Evolutionary conservation across 2,113 vertebrate species (phyloP).

Genomic region (Emydura subglobosa): DNA sequence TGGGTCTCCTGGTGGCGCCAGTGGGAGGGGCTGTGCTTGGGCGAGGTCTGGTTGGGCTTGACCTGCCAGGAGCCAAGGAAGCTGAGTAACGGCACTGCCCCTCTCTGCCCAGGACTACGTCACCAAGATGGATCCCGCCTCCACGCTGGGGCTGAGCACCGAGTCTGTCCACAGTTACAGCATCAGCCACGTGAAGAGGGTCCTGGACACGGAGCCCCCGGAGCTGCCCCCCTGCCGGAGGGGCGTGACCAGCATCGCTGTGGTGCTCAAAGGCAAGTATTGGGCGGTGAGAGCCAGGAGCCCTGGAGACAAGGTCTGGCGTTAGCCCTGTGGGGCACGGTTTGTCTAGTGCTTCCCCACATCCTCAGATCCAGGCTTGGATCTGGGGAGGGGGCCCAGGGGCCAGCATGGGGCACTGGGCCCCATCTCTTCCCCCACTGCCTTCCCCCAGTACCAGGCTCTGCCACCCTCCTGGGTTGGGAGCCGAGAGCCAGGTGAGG

Average conservation of each 20-base stretch:
- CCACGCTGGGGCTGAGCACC: conserved; percentile 88
- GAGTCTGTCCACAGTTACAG: conserved; percentile 92
- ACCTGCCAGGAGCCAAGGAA: neutral
- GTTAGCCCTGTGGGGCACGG: neutral
- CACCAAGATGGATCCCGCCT: conserved; percentile 91
- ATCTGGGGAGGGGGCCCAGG: neutral
- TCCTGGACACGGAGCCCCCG: conserved; percentile 85
- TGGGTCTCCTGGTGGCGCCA: accelerated
- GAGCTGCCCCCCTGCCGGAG: conserved; percentile 84
- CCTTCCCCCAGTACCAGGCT: neutral
- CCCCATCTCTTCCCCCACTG: accelerated
- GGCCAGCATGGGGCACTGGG: neutral
- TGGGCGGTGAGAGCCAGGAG: neutral
- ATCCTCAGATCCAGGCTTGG: neutral
- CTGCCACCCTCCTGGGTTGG: neutral
- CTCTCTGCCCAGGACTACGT: conserved; percentile 86
- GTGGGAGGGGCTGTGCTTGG: neutral
- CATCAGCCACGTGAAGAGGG: conserved; percentile 86
- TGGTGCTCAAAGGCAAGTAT: conserved; percentile 90
- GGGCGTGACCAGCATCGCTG: conserved; percentile 82
- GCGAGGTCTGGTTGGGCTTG: neutral
- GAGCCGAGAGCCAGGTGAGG: neutral
- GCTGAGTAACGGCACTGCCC: neutral
- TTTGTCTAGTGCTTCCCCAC: neutral
- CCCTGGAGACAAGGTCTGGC: neutral